Conservation (phyloP, 2,888 invertebrate species). For the Melipona bicolor region DNA sequence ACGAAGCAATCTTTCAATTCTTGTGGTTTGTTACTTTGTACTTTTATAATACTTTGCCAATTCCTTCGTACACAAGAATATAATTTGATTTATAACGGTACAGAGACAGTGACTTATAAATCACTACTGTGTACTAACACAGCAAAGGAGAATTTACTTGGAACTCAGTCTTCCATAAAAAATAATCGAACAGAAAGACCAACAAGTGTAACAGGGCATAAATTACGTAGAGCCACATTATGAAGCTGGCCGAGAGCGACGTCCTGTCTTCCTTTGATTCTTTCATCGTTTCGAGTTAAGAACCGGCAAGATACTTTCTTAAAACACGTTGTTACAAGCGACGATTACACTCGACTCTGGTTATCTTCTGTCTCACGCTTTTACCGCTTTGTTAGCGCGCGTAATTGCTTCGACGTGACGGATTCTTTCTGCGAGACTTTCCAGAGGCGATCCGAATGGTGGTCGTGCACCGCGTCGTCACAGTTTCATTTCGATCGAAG, state of each 20-base stretch:
- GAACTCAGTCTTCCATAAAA: conserved; percentile 70
- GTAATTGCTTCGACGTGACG: conserved; percentile 46
- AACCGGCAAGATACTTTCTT: conserved; percentile 47
- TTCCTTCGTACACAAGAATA: background rate
- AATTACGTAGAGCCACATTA: conserved; percentile 68
- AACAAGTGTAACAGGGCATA: conserved; percentile 64
- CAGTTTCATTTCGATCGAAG: conserved; percentile 58
- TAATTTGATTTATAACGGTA: background rate
- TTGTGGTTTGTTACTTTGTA: background rate
- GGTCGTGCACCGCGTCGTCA: conserved; percentile 53
- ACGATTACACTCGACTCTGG: background rate
- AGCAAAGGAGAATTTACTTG: background rate
- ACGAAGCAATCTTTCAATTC: too few species aligned
- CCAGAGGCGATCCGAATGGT: conserved; percentile 44
- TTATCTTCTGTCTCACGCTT: conserved; percentile 17
- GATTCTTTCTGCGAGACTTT: conserved; percentile 43
- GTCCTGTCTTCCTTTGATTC: conserved; percentile 21
- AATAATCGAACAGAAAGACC: conserved; percentile 69
- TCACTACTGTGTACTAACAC: too few species aligned
- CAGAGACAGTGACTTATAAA: background rate
- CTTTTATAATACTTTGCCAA: background rate
- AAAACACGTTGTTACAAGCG: background rate
- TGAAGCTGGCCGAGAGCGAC: conserved; percentile 56
- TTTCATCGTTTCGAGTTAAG: conserved; percentile 44
- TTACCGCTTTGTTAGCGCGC: conserved; percentile 28